Base-by-base conservation (phyloP, 2,888 invertebrate genomes). In the Aelia acuminata region DNA sequence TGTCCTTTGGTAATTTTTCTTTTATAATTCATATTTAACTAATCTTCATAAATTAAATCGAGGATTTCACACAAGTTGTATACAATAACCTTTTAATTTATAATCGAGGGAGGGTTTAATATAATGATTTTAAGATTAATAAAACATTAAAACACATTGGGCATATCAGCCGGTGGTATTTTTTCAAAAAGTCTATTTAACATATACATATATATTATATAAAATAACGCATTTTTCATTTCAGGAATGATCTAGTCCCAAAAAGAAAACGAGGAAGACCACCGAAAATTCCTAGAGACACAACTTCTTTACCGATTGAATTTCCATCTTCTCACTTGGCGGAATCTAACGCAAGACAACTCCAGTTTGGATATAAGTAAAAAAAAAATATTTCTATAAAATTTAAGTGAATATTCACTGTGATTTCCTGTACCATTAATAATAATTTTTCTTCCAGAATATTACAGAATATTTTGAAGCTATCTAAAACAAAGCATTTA, bases 391-490 rank as follows among this genome's bases (percentile, higher is more conserved):
- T 22, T 53, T 84, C 1, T 1, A 35, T 26, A 1, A 47, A 85
- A 39, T n/a, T 26, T 0, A 43, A 47, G 63, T 2, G 26, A 63
- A 31, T 57, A 31, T 70, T 47, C 11, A 39, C 26, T 43, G 50
- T 63, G 47, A 57, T 39, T 35, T 11, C 8, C n/a, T 15, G 15
- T 31, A 15, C 15, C 13, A 13, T 53, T 57, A n/a, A n/a, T 50
- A 39, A n/a, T 84, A 22, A 35, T 18, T 35, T 87, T 53, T 53
- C 48, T 89, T 92, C 89, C 90, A 92, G 92, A 88, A 92, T 93
- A 86, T 90, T 93, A 31, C 91, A 91, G 88, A 92, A 92, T 87
- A 90, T 93, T 53, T 92, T 93, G 92, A 91, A 88, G 18, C 63
- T 89, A 22, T 70, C 87, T 5, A 89, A 88, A 50, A 88, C 90